A percentile compares a stretch with the other conserved stretches of the same genome.
Conservation (phyloP, 2,797 vertebrate genomes). For the Buphagus erythrorhynchus region DNA sequence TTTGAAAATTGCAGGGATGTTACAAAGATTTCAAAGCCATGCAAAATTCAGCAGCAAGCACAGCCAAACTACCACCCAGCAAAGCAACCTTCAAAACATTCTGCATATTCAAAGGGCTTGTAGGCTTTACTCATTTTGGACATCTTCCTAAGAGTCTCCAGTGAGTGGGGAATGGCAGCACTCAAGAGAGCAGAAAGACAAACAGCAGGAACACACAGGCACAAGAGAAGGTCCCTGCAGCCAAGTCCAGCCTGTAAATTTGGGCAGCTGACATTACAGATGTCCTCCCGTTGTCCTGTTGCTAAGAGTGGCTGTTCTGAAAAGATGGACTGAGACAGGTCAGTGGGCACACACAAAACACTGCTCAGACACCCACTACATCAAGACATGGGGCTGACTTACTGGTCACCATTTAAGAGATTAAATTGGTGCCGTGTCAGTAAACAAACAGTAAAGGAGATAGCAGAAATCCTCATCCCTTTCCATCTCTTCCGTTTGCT, state of each 20-base stretch:
- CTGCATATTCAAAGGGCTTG: neutral
- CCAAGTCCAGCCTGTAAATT: conserved; percentile 37
- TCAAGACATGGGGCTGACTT: neutral
- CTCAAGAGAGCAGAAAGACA: neutral
- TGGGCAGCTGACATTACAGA: conserved; percentile 41
- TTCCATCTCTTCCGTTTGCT: neutral
- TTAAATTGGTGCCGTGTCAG: neutral
- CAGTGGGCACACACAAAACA: conserved; percentile 24
- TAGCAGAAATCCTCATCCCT: neutral
- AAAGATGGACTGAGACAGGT: conserved; percentile 16
- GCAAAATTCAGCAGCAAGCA: conserved; percentile 8
- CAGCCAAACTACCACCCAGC: conserved; percentile 11
- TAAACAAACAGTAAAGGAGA: conserved; percentile 40
- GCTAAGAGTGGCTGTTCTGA: conserved; percentile 16
- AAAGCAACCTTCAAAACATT: conserved; percentile 3
- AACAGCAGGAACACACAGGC: neutral
- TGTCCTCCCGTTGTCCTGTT: neutral
- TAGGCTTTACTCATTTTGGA: neutral
- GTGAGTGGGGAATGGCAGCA: accelerated
- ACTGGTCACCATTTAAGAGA: conserved; percentile 4
- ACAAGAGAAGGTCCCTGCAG: neutral
- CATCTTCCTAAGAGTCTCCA: neutral
- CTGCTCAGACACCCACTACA: neutral
- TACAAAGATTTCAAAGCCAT: conserved; percentile 33
- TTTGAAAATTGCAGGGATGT: conserved; percentile 31